Conservation (phyloP, 2,888 invertebrate species). For the Thymelicus lineola region DNA sequence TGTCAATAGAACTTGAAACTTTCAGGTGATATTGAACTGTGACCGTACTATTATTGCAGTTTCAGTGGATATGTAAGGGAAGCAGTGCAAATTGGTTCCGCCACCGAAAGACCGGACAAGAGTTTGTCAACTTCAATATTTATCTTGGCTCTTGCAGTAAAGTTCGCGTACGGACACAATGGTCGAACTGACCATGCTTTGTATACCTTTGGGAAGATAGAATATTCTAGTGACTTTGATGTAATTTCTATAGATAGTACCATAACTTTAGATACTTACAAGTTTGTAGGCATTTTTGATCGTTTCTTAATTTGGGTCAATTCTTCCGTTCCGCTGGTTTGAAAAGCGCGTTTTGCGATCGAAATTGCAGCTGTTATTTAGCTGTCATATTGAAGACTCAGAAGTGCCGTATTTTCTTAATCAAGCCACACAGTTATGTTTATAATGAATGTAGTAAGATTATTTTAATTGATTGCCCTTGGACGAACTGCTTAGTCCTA, state of each 20-base stretch:
- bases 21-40: not conserved
- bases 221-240: constrained; percentile 3
- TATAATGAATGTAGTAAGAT: no score
- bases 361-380: no score
- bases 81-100: constrained; percentile 41
- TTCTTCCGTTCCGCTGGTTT: no score
- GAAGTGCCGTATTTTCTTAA: no score
- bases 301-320: no score
- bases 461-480: no score
- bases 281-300: no score
- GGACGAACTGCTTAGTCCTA: no score
- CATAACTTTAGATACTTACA: not conserved
- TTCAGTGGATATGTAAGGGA: constrained; percentile 26
- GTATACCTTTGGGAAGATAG: constrained; percentile 21
- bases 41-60: constrained; percentile 1
- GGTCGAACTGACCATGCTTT: constrained; percentile 41
- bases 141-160: constrained; percentile 68
- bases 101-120: constrained; percentile 51
- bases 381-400: no score
- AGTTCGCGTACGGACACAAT: constrained; percentile 63
- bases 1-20: no score
- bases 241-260: not conserved
- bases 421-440: no score
- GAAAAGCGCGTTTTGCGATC: no score
- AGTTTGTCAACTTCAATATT: constrained; percentile 77